Percentiles rank a stretch among this genome's conserved stretches.
These are phyloP conservation scores for Papilio gigon DNA, from an alignment of 2,888 invertebrate species.

Conservation along the genomic window DNA sequence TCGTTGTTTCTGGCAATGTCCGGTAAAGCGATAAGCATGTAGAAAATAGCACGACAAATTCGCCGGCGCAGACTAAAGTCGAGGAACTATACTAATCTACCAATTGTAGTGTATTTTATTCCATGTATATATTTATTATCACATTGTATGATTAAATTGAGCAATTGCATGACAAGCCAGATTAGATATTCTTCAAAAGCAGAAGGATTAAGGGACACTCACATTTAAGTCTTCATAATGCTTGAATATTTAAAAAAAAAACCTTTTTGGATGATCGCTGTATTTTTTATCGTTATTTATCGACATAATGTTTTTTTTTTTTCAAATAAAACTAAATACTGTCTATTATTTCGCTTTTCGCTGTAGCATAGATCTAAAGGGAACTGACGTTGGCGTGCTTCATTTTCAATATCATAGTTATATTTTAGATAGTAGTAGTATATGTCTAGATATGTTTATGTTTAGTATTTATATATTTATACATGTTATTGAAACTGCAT, in stretches of 20 bases:
- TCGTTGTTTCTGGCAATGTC: slow-evolving; percentile 31
- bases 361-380: background rate
- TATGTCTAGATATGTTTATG: background rate
- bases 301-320: too few species aligned
- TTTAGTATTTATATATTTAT: background rate
- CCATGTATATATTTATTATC: slow-evolving; percentile 2
- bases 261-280: slow-evolving; percentile 23
- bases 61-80: slow-evolving; percentile 38
- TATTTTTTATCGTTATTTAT: too few species aligned
- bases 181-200: slow-evolving; percentile 3
- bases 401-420: background rate
- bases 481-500: background rate
- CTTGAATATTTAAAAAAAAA: slow-evolving; percentile 29
- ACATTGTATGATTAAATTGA: slow-evolving; percentile 68
- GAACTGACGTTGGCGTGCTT: slow-evolving; percentile 8
- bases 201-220: slow-evolving; percentile 14
- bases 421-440: background rate
- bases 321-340: background rate
- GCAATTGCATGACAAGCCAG: slow-evolving; percentile 34
- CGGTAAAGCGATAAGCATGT: slow-evolving; percentile 36
- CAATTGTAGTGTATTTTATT: slow-evolving; percentile 23
- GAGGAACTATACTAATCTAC: slow-evolving; percentile 7
- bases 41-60: slow-evolving; percentile 32
- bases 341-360: slow-evolving; percentile 23
- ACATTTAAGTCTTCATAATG: slow-evolving; percentile 18